These are phyloP conservation scores for Bunonema sp. DNA, from an alignment of 2,888 invertebrate species.

Conservation along the genomic window DNA sequence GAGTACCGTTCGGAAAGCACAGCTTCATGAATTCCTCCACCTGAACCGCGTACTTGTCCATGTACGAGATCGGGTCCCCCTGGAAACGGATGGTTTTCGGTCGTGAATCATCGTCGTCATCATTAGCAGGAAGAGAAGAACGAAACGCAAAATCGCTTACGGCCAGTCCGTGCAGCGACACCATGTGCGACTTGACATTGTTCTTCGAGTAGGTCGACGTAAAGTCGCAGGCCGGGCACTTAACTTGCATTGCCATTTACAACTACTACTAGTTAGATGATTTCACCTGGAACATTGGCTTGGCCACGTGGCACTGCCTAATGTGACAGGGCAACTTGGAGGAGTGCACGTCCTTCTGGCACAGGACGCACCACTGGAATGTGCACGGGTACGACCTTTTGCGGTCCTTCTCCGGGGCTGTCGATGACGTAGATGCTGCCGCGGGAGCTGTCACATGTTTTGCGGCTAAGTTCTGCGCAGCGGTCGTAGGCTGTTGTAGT, in stretches of 20 bases:
- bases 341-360: conserved; percentile 42
- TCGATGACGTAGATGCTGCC: too few relatives aligned
- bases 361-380: conserved; percentile 39
- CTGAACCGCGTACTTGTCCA: conserved; percentile 42
- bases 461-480: too few relatives aligned
- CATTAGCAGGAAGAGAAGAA: background rate
- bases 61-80: conserved; percentile 39
- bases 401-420: too few relatives aligned
- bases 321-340: conserved; percentile 42
- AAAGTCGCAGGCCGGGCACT: conserved; percentile 41
- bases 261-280: background rate
- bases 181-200: conserved; percentile 43
- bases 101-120: background rate
- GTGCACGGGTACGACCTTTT: conserved; percentile 41
- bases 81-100: conserved; percentile 3
- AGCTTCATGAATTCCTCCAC: conserved; percentile 43
- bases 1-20: conserved; percentile 36
- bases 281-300: conserved; percentile 36
- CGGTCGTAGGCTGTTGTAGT: too few relatives aligned
- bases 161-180: conserved; percentile 39
- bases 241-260: background rate
- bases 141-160: conserved; percentile 8
- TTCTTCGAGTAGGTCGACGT: conserved; percentile 43
- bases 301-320: conserved; percentile 40
- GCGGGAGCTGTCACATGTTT: too few relatives aligned